Base-by-base conservation (phyloP, 2,113 vertebrate species). In the Nansenia antarctica region DNA sequence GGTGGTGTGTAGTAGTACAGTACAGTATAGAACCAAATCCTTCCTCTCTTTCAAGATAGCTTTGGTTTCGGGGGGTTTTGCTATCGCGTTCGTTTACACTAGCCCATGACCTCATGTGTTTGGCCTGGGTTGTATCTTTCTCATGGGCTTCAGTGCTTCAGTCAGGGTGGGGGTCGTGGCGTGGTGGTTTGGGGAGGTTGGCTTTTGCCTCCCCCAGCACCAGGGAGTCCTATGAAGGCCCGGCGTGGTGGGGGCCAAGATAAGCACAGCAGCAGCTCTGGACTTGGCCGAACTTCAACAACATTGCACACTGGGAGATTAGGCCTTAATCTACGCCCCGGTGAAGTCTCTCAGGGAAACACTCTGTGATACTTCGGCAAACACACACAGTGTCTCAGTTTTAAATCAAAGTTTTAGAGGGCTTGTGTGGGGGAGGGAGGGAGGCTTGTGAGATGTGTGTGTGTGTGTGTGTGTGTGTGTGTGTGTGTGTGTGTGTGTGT, bases 221-320 rank as follows among this genome's bases (percentile, higher is more conserved):
- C 9, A 18, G 45, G 32, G 29, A 18, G 20, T 53, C 47, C 45
- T 32, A n/a, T 2, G 12, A 8, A 15, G 55, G 15, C 9, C 37
- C 12, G 34, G 11, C 24, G 14, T 29, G 18, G 26, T 12, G n/a
- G 6, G n/a, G 34, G 67, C 73, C 67, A 70, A 65, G 54, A 65
- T 37, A 70, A 76, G 54, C 54, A 54, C 5, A 5, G 22, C 5
- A 5, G 22, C 31, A 14, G 42, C 30, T 37, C 18, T 35, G 59
- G 55, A 42, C 45, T 37, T 59, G 31, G 55, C 22, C 42, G 7
- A 22, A 49, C 30, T 64, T 20, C 45, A 27, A 47, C 9, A 57
- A 65, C 39, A 60, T 27, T 52, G 30, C 62, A 49, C 60, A 53
- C 31, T 37, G 9, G n/a, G 30, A 26, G 22, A 73, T 61, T 61